These are phyloP conservation scores for Tetropium fuscum DNA, from an alignment of 2,888 invertebrate species.

Conservation along the genomic window DNA sequence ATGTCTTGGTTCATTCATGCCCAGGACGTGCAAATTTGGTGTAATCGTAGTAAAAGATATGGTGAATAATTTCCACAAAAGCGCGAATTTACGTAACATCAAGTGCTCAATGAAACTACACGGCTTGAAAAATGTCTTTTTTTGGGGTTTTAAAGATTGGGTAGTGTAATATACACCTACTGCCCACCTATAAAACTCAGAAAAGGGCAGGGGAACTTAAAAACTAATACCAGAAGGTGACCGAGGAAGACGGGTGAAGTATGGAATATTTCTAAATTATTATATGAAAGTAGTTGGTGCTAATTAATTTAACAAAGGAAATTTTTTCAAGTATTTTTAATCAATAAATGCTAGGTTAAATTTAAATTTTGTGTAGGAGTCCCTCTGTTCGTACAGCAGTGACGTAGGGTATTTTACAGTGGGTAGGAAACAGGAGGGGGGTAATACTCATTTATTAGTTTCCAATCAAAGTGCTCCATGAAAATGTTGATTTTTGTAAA, in stretches of 20 bases:
- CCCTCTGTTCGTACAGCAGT: slow-evolving; percentile 6
- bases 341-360: slow-evolving; percentile 30
- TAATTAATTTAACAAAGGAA: too few relatives aligned
- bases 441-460: background rate
- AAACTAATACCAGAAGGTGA: background rate
- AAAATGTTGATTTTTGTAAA: too few relatives aligned
- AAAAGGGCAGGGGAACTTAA: slow-evolving; percentile 23
- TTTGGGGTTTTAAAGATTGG: slow-evolving; percentile 45
- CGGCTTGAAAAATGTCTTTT: slow-evolving; percentile 13
- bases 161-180: slow-evolving; percentile 36
- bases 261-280: background rate
- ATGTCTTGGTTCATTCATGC: slow-evolving; percentile 17
- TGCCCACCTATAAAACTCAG: slow-evolving; percentile 46
- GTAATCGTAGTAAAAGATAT: slow-evolving; percentile 19
- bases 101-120: background rate
- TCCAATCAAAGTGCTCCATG: too few relatives aligned
- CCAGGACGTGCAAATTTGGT: slow-evolving; percentile 18
- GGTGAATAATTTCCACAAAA: slow-evolving; percentile 5
- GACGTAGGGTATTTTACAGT: too few relatives aligned
- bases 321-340: slow-evolving; percentile 5
- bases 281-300: background rate
- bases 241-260: background rate
- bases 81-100: background rate
- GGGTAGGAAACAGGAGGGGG: slow-evolving; percentile 8
- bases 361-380: slow-evolving; percentile 33